Evolutionary conservation across 1,140 invertebrate genomes (phyloP), one percentile per base, ranked within the genome.

Genomic region (Bombus superbus): DNA sequence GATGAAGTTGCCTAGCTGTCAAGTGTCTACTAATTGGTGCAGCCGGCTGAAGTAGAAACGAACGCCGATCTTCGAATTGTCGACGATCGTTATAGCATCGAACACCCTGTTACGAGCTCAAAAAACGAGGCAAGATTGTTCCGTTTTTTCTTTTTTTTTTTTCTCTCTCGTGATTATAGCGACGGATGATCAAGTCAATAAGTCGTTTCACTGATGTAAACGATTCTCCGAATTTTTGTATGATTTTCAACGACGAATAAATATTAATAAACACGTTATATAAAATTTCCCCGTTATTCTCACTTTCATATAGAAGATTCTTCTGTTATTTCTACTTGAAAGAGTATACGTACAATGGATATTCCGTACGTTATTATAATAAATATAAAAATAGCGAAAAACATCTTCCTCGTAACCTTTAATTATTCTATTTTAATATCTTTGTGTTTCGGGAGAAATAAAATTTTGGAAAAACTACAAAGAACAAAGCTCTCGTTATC

Each of bases 21-120:
- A 82, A 82, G 69, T 82, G 80, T 82, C 53, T 74, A 74, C 80
- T 82, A 82, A 82, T 82, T 82, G 80, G 80, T 74, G 80, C 80
- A 74, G 69, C 53, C 28, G 80, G 32, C 59, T 64, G 40, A 32
- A 74, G 80, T 64, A 64, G 53, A 62, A 73, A 82, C 53, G 71
- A 82, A 82, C 74, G 40, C 6, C 53, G 40, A 28, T 18, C 22
- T 25, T 74, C 25, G 74, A 18, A 74, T 74, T 62, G 53, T 82
- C 69, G 57, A 82, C n/a, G 53, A 62, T 73, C 47, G 44, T 73
- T 53, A 57, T 28, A 68, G 18, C 32, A n/a, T 81, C n/a, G 69
- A 57, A 53, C 72, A 18, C 18, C 18, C 38, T 78, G 76, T 78
- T 64, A n/a, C 47, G 47, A 10, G 53, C 28, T 35, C 57, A n/a